Base-by-base conservation (phyloP, 2,113 vertebrate genomes). In the Coptodon bakossiorum region DNA sequence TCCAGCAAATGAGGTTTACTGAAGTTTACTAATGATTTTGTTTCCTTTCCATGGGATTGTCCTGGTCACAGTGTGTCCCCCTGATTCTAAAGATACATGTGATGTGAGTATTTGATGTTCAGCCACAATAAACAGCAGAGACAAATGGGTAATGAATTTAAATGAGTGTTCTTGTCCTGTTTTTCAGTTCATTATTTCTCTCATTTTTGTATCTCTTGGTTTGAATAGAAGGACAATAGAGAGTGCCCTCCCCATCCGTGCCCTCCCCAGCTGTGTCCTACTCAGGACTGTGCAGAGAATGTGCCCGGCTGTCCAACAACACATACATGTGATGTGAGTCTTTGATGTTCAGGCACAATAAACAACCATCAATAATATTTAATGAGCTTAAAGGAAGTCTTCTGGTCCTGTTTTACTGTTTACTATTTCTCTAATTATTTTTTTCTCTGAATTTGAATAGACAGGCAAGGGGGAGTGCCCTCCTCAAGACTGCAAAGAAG, bases 271-370 rank as follows among this genome's bases (percentile, higher is more conserved):
- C 56, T 13, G 5, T 59, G 2, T 4, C 56, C 56, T 29, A 59
- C 13, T 59, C 56, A 59, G 56, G 14, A 57, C 54, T 57, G 24
- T 29, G 24, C 24, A 29, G 56, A 59, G 56, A 59, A 59, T 16
- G 3, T 29, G 56, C 27, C 27, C 3, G 1, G 56, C 56, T 59
- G 27, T 0, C 27, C 13, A 29, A 59, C 13, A 1, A n/a, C n/a
- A n/a, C 27, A 29, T 59, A 59, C 56, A 29, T 29, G 24, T 59
- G 56, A 59, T 59, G 27, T 59, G 27, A 16, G 56, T 59, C 3
- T 59, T 59, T 59, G 27, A 59, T 9, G 13, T 29, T 59, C 7
- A 2, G 27, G 27, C 56, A 59, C 27, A 59, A 16, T 59, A 59
- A 59, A 59, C 13, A 59, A 59, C 13, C 13, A 59, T 59, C 56